phyloP scores from a whole-genome alignment of 2,113 vertebrate species.

The Coregonus clupeaformis region DNA sequence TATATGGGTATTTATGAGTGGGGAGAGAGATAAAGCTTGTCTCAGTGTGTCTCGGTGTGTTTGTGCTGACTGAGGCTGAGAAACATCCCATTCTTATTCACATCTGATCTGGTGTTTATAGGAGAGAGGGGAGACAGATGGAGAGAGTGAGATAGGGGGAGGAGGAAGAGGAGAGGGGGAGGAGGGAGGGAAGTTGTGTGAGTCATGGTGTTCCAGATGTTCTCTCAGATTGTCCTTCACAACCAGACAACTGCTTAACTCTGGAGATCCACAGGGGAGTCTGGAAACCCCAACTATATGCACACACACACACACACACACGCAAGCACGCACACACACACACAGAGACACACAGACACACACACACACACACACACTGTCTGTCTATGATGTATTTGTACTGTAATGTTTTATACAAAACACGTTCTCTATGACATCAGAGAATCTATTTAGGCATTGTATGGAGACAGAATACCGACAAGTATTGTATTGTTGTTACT shows the following conservation, averaged over 20 bases:
- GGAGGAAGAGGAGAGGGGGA: conserved; percentile 25
- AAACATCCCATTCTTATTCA: conserved; percentile 54
- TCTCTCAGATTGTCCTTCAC: background rate
- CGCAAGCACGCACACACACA: background rate
- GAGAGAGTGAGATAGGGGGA: conserved; percentile 34
- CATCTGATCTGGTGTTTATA: conserved; percentile 17
- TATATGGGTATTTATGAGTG: no score
- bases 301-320: background rate
- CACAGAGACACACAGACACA: background rate
- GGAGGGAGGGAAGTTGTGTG: background rate
- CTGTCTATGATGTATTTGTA: background rate
- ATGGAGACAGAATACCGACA: no score
- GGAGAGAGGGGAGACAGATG: conserved; percentile 19
- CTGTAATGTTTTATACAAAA: no score
- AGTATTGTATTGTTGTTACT: no score
- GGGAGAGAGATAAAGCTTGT: no score
- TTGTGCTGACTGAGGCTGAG: conserved; percentile 26
- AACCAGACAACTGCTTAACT: no score
- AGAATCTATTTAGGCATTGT: no score
- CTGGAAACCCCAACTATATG: background rate
- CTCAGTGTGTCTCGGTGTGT: no score
- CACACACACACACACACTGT: no score
- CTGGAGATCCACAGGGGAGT: no score
- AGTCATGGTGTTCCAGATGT: conserved; percentile 1
- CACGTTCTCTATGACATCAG: no score